These are phyloP conservation scores for Ophioninae sp. DNA, from an alignment of 2,888 invertebrate species.

Conservation along the genomic window DNA sequence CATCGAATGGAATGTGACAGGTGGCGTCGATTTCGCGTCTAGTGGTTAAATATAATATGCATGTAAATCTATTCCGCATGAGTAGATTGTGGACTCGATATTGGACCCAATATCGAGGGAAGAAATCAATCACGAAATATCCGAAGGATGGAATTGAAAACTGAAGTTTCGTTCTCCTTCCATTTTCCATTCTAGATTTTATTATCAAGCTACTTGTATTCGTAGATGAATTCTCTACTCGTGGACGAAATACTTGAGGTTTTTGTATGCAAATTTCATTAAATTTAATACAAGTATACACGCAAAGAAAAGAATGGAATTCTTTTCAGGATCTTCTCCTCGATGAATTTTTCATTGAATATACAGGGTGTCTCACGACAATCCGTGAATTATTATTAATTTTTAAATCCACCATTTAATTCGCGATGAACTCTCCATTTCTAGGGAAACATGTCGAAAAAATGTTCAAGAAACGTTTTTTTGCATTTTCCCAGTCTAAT, in stretches of 20 bases:
- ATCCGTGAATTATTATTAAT: too few relatives aligned
- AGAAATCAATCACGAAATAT: not conserved
- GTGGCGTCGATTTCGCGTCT: not conserved
- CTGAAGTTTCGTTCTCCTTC: not conserved
- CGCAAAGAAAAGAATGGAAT: too few relatives aligned
- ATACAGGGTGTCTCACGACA: too few relatives aligned
- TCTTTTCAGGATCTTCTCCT: too few relatives aligned
- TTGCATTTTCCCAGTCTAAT: too few relatives aligned
- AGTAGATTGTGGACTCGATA: not conserved
- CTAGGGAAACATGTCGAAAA: too few relatives aligned
- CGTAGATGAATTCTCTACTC: not conserved
- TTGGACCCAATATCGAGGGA: not conserved
- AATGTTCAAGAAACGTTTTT: too few relatives aligned
- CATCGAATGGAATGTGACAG: not conserved
- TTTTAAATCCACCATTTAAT: too few relatives aligned
- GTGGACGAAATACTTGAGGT: not conserved
- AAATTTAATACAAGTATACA: not conserved
- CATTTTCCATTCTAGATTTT: not conserved
- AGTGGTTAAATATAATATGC: not conserved
- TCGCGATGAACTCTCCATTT: too few relatives aligned
- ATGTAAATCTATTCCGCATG: slow-evolving; percentile 26
- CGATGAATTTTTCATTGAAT: too few relatives aligned
- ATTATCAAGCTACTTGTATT: not conserved
- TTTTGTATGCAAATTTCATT: not conserved
- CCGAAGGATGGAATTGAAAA: not conserved